Evolutionary conservation across 2,113 vertebrate genomes (phyloP), one percentile per base, ranked within the genome.

Genomic region (Platycercus adscitus): DNA sequence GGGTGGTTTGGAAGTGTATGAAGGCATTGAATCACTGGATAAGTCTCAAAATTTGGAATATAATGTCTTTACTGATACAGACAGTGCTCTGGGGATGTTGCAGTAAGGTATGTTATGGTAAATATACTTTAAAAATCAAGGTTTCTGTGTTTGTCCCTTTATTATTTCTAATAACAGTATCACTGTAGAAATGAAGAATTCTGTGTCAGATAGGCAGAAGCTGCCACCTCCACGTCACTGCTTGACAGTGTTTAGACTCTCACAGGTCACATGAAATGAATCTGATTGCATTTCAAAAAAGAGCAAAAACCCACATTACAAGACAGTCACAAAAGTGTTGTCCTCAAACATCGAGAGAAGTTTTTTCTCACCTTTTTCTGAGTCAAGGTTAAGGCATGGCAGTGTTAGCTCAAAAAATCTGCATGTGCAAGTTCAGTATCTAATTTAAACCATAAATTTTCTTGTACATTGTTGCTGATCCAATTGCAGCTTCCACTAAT

Each of bases 341-440:
- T 81, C 35, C 47, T 84, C 72, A 81, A 28, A 76, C 66, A 61
- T 17, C 5, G 1, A 25, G 31, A 81, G 55, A 50, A 68, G 56
- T 31, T 94, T 89, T 89, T 89, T 78, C 73, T 92, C 73, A 17
- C 25, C 41, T 43, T 83, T 85, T 16, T 75, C 77, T 72, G 33
- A 43, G 33, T 53, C 77, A 88, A 75, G 92, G 91, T 96, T 91
- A 80, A 94, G 73, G 86, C 77, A 87, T 89, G 86, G 63, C 66
- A 72, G 8, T 25, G 24, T 81, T 35, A 49, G 44, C 49, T 89
- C 49, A 71, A 72, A 79, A 55, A 65, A 44, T 33, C 66, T 93
- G 93, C 88, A 91, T 72, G 91, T 84, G 65, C 83, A 80, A 35
- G 39, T 81, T 92, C 72, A 88, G n/a, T 44, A 28, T 71, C 35